phyloP scores from a whole-genome alignment of 2,888 invertebrate species.

The Platynereis dumerilii region DNA sequence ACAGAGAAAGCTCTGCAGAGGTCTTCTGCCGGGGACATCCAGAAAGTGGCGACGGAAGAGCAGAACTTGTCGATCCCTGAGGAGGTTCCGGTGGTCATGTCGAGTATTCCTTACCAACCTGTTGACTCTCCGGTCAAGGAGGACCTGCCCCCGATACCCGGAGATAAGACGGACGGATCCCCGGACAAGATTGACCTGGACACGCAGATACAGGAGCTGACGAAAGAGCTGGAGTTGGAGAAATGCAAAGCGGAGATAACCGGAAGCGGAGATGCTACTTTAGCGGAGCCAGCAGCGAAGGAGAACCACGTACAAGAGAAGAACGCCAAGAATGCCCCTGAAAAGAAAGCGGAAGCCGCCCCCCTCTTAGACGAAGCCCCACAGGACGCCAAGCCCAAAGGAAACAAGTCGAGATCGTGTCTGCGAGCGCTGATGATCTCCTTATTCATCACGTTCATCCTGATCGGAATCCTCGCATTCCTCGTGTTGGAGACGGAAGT shows the following conservation, averaged over 20 bases:
- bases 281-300: neutral
- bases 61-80: conserved; percentile 13
- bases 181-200: conserved; percentile 24
- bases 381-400: conserved; percentile 1
- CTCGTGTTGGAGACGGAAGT: conserved; percentile 35
- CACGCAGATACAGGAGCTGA: conserved; percentile 31
- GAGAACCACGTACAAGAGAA: neutral
- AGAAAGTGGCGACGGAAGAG: neutral
- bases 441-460: conserved; percentile 20
- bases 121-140: conserved; percentile 18
- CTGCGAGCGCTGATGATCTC: conserved; percentile 16
- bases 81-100: conserved; percentile 11
- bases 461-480: conserved; percentile 22
- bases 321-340: no score
- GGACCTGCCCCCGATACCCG: conserved; percentile 10
- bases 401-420: conserved; percentile 5
- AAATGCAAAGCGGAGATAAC: conserved; percentile 20
- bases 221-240: conserved; percentile 31
- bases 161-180: neutral
- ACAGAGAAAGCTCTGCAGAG: no score
- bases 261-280: neutral
- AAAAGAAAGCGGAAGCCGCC: neutral
- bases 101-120: conserved; percentile 12
- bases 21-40: no score
- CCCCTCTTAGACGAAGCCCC: neutral